phyloP scores from a whole-genome alignment of 2,888 invertebrate species.

The Blastobasis lacticolella region DNA sequence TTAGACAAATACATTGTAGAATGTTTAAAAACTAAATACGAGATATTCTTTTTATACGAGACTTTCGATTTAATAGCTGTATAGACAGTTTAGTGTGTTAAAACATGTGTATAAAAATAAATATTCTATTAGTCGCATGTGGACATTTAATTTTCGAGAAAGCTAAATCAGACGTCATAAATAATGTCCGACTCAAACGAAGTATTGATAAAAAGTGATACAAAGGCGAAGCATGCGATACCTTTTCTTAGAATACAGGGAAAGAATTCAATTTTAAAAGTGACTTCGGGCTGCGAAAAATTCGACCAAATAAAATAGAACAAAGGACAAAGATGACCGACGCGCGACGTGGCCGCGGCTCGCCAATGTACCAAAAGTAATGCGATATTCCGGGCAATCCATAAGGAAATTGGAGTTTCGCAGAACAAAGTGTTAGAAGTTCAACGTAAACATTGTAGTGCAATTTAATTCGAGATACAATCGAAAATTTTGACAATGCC shows the following conservation, averaged over 20 bases:
- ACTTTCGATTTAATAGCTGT: no score
- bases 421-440: neutral
- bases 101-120: no score
- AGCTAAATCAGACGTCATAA: slow-evolving; percentile 44
- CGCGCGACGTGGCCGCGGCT: slow-evolving; percentile 23
- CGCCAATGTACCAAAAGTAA: slow-evolving; percentile 26
- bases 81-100: no score
- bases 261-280: slow-evolving; percentile 70
- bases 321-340: slow-evolving; percentile 44
- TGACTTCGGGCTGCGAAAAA: slow-evolving; percentile 51
- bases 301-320: slow-evolving; percentile 52
- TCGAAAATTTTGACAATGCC: slow-evolving; percentile 13
- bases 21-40: no score
- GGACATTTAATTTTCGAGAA: slow-evolving; percentile 36
- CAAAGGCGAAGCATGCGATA: slow-evolving; percentile 71
- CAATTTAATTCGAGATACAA: slow-evolving; percentile 16
- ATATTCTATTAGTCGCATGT: slow-evolving; percentile 7
- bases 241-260: slow-evolving; percentile 69
- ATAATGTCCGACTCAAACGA: slow-evolving; percentile 58
- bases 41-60: no score
- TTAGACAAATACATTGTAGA: no score
- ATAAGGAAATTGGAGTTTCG: neutral
- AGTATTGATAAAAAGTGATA: slow-evolving; percentile 67
- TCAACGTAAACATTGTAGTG: neutral
- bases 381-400: slow-evolving; percentile 4